Conservation (phyloP, 2,888 invertebrate species). For the Schizotus pectinicornis region DNA sequence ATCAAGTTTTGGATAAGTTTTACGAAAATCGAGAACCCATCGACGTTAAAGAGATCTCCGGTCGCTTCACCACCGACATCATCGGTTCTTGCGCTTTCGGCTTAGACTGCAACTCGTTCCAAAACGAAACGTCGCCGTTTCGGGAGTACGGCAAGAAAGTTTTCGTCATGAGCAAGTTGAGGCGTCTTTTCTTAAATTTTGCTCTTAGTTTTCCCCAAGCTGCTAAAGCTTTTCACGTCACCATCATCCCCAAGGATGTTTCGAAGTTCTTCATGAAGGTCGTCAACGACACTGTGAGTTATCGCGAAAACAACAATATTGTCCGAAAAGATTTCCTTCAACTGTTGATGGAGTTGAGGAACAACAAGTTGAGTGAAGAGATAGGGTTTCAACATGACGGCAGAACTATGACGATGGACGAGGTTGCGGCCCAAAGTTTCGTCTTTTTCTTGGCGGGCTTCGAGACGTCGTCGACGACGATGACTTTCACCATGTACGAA, state of each 20-base stretch:
- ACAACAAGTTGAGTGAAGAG: not conserved
- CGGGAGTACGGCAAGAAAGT: constrained; percentile 35
- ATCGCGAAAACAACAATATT: constrained; percentile 57
- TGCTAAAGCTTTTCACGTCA: not conserved
- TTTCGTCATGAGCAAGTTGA: constrained; percentile 35
- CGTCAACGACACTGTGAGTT: constrained; percentile 57
- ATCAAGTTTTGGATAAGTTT: constrained; percentile 55
- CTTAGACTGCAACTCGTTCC: constrained; percentile 63
- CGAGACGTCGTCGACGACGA: constrained; percentile 60
- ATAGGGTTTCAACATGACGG: not conserved
- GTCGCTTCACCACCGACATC: constrained; percentile 65
- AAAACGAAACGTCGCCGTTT: constrained; percentile 62
- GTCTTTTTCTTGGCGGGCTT: constrained; percentile 63
- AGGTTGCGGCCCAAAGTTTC: constrained; percentile 57
- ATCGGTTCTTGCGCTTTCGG: constrained; percentile 67
- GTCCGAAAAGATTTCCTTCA: constrained; percentile 63
- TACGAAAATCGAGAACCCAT: constrained; percentile 46
- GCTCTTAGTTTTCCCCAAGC: not conserved
- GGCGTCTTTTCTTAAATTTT: not conserved
- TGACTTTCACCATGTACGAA: constrained; percentile 58
- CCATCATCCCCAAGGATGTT: constrained; percentile 37
- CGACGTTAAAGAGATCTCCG: constrained; percentile 59
- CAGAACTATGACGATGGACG: constrained; percentile 6
- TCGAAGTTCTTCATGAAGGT: constrained; percentile 57
- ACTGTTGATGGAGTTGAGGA: constrained; percentile 58